phyloP scores from a whole-genome alignment of 2,888 invertebrate genomes.

The Lepas anatifera region DNA sequence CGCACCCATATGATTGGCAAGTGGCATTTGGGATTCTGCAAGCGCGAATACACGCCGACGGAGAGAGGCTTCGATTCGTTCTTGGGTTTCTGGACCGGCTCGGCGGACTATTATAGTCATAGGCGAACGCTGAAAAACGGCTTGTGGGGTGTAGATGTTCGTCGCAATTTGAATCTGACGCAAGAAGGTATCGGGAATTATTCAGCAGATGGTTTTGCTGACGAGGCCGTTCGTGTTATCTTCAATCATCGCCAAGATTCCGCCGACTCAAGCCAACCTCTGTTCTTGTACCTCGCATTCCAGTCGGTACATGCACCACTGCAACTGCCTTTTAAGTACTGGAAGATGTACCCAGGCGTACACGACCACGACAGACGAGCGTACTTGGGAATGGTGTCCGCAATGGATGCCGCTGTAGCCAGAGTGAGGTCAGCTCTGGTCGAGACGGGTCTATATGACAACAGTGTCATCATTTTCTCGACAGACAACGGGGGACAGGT shows the following conservation, averaged over 20 bases:
- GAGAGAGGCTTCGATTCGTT: slow-evolving; percentile 66
- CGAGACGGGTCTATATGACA: slow-evolving; percentile 52
- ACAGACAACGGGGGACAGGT: slow-evolving; percentile 44
- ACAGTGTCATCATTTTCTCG: slow-evolving; percentile 71
- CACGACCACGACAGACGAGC: slow-evolving; percentile 37
- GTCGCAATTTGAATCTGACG: neutral
- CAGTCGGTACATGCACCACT: slow-evolving; percentile 77
- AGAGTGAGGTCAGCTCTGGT: slow-evolving; percentile 54
- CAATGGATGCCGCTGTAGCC: slow-evolving; percentile 73
- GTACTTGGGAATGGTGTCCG: slow-evolving; percentile 61
- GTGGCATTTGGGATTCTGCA: slow-evolving; percentile 68
- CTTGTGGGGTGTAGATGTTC: neutral
- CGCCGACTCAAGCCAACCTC: slow-evolving; percentile 42
- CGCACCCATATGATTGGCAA: slow-evolving; percentile 31
- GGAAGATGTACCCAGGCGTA: slow-evolving; percentile 54
- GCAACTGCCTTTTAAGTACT: slow-evolving; percentile 58
- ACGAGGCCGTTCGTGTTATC: slow-evolving; percentile 57
- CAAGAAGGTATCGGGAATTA: neutral
- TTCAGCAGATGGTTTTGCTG: slow-evolving; percentile 46
- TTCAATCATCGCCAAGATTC: too few relatives aligned
- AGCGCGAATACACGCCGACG: slow-evolving; percentile 58
- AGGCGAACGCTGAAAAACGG: slow-evolving; percentile 34
- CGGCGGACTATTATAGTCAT: slow-evolving; percentile 81
- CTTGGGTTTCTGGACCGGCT: slow-evolving; percentile 77
- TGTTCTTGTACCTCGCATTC: slow-evolving; percentile 77